Conservation (phyloP, 2,113 vertebrate genomes). For the Ophiodon elongatus region DNA sequence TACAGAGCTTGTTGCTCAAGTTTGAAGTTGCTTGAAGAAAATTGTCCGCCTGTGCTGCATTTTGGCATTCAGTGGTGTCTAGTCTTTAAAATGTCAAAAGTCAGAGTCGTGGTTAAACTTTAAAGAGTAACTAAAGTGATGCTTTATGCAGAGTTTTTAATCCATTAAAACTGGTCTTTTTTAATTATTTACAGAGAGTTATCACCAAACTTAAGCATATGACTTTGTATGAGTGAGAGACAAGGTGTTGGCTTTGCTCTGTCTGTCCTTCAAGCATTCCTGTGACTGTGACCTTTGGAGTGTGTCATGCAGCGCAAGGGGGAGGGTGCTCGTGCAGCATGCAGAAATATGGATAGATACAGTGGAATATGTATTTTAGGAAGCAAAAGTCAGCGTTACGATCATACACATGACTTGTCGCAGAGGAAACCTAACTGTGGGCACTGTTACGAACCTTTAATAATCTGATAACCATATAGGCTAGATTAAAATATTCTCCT, state of each 20-base stretch:
- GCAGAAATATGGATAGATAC: conserved; percentile 69
- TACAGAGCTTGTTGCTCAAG: conserved; percentile 4
- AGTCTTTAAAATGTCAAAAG: not conserved
- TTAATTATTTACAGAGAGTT: conserved; percentile 66
- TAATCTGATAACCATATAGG: conserved; percentile 14
- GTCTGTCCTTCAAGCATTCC: conserved; percentile 87
- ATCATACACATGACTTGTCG: not conserved
- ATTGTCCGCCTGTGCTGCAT: not conserved
- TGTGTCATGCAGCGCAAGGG: conserved; percentile 78
- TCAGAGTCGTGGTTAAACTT: not conserved
- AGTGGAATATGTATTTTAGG: conserved; percentile 46
- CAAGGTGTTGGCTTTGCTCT: conserved; percentile 78
- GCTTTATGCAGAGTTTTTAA: not conserved
- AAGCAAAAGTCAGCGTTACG: conserved; percentile 22
- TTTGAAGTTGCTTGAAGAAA: conserved; percentile 12
- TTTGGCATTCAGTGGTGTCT: conserved; percentile 13
- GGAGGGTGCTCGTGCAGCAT: conserved; percentile 72
- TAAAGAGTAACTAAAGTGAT: not conserved
- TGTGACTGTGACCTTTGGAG: conserved; percentile 89
- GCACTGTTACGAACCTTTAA: conserved; percentile 1
- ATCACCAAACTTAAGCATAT: conserved; percentile 65
- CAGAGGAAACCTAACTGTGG: conserved; percentile 9
- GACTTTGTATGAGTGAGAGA: conserved; percentile 64
- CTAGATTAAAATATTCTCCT: not conserved
- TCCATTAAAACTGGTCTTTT: conserved; percentile 5